phyloP scores from a whole-genome alignment of 1,140 invertebrate genomes.

The Calosoma granatense region DNA sequence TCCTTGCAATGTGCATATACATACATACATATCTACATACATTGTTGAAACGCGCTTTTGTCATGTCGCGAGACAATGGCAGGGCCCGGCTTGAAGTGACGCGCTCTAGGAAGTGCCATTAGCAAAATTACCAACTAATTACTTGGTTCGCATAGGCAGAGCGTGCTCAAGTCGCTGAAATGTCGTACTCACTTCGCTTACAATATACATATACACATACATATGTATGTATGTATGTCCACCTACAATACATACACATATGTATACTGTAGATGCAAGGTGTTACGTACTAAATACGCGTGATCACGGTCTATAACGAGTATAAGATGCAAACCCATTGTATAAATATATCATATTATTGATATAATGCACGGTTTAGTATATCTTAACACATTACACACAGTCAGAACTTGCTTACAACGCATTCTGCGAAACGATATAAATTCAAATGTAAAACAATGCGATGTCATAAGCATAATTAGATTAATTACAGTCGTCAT shows the following conservation, averaged over 20 bases:
- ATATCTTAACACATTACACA: too few species aligned
- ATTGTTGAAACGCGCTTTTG: conserved; percentile 5
- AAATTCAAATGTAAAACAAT: too few species aligned
- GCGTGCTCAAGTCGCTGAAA: conserved; percentile 6
- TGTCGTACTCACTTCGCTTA: conserved; percentile 1
- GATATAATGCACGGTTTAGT: too few species aligned
- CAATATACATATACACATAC: neutral
- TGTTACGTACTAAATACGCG: neutral
- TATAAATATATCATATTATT: too few species aligned
- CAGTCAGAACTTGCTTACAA: too few species aligned
- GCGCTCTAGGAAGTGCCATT: conserved; percentile 4
- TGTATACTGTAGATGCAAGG: neutral
- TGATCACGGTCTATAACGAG: too few species aligned
- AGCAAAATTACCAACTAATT: conserved; percentile 9
- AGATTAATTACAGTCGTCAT: too few species aligned
- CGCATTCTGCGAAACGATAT: too few species aligned
- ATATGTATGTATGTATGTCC: neutral
- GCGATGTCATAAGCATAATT: too few species aligned
- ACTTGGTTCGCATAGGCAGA: conserved; percentile 5
- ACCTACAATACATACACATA: neutral
- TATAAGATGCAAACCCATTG: too few species aligned
- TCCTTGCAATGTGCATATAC: neutral
- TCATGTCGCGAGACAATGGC: conserved; percentile 1
- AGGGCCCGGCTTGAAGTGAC: conserved; percentile 5
- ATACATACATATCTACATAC: neutral